Conservation (phyloP, 1,140 invertebrate species). For the Pseudomyrmex cubaensis region DNA sequence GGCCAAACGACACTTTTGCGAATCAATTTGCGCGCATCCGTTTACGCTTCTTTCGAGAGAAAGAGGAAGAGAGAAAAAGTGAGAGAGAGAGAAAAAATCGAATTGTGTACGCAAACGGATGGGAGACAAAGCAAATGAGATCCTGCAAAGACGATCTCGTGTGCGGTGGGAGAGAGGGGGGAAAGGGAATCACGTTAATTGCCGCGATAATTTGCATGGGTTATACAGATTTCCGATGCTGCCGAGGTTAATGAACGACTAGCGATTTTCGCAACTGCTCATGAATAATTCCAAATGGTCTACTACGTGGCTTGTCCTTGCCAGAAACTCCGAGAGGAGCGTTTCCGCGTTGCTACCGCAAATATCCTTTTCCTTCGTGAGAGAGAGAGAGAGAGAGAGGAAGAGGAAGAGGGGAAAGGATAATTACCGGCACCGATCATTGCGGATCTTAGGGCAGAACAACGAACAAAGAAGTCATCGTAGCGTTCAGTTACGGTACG, state of each 20-base stretch:
- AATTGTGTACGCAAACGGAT: neutral
- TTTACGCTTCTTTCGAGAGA: no score
- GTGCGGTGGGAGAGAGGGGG: no score
- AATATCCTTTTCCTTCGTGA: conserved; percentile 19
- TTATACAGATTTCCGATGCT: conserved; percentile 25
- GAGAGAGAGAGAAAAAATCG: no score
- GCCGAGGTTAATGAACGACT: conserved; percentile 55
- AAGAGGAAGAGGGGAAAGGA: no score
- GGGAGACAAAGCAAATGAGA: neutral
- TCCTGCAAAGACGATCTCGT: neutral
- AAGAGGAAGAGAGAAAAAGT: no score
- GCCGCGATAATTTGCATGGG: conserved; percentile 37
- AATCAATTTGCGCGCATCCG: conserved; percentile 21
- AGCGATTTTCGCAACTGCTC: conserved; percentile 62
- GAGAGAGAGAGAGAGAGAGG: conserved; percentile 40
- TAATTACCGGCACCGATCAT: conserved; percentile 30
- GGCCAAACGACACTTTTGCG: neutral
- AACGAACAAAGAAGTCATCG: conserved; percentile 43
- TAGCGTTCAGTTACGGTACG: conserved; percentile 10
- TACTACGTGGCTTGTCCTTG: conserved; percentile 43
- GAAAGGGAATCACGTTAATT: conserved; percentile 39
- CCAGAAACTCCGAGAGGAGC: conserved; percentile 38
- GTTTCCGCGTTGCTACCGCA: conserved; percentile 63
- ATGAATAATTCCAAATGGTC: conserved; percentile 64
- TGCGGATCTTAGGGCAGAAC: conserved; percentile 43